Conservation (phyloP, 1,140 invertebrate genomes). For the Leptonema lineaticorne region DNA sequence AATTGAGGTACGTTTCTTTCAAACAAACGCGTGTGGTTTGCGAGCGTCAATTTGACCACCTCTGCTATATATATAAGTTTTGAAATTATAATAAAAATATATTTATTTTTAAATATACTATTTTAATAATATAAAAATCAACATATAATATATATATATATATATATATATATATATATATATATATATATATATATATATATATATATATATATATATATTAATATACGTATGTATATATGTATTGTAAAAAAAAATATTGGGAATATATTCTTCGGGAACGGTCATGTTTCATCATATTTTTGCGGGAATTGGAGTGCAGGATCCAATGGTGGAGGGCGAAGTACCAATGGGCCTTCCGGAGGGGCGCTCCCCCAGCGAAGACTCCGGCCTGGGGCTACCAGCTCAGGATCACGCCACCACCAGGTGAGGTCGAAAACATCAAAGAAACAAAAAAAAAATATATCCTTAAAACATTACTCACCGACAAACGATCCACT, state of each 20-base stretch:
- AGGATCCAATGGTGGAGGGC: conserved; percentile 56
- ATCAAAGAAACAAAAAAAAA: too few relatives aligned
- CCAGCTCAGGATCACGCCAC: conserved; percentile 66
- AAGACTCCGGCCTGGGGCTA: conserved; percentile 80
- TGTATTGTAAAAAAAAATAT: neutral
- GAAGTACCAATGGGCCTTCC: conserved; percentile 53
- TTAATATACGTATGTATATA: neutral
- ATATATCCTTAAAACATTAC: too few relatives aligned
- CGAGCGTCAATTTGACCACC: too few relatives aligned
- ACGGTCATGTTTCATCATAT: too few relatives aligned
- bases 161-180: neutral
- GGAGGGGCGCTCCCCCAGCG: conserved; percentile 75
- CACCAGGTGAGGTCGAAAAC: conserved; percentile 51
- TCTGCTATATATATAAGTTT: too few relatives aligned
- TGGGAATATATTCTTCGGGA: too few relatives aligned
- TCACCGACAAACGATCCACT: conserved; percentile 2
- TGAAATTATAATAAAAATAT: too few relatives aligned
- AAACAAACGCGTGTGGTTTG: too few relatives aligned
- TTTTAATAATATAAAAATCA: neutral
- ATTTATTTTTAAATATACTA: too few relatives aligned
- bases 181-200: neutral
- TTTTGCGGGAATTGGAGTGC: too few relatives aligned
- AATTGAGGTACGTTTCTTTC: too few relatives aligned
- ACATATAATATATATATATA: neutral
- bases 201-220: neutral